phyloP scores from a whole-genome alignment of 2,113 vertebrate species.

The Hyaena hyaena region DNA sequence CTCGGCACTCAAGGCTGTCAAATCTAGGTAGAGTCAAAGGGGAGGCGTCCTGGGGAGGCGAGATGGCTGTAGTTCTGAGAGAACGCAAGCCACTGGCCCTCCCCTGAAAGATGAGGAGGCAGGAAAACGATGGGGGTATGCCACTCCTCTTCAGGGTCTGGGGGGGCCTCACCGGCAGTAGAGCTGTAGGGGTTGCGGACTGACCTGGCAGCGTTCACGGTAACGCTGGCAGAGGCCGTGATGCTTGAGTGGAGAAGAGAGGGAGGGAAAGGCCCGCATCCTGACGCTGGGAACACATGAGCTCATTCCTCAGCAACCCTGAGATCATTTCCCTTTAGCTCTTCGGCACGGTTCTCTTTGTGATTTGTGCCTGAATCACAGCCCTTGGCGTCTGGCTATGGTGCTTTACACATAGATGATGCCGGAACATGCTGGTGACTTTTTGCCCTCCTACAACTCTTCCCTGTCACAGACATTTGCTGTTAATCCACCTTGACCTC shows the following conservation, averaged over 20 bases:
- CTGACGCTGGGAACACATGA: background rate
- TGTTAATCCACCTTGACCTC: background rate
- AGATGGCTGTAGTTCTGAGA: background rate
- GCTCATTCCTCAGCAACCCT: background rate
- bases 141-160: background rate
- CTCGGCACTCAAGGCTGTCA: background rate
- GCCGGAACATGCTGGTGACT: background rate
- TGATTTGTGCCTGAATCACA: background rate
- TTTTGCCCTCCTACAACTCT: background rate
- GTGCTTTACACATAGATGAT: background rate
- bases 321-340: background rate
- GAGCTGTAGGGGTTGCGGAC: background rate
- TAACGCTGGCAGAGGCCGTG: accelerated
- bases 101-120: background rate
- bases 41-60: background rate
- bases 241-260: background rate
- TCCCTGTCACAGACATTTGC: background rate
- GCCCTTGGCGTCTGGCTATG: background rate
- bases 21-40: too few species aligned
- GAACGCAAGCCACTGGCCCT: background rate
- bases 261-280: background rate
- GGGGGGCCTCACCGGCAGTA: background rate
- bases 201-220: accelerated
- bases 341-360: background rate
- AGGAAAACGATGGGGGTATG: accelerated